Conservation (phyloP, 2,888 invertebrate species). For the Saturnia pavonia region DNA sequence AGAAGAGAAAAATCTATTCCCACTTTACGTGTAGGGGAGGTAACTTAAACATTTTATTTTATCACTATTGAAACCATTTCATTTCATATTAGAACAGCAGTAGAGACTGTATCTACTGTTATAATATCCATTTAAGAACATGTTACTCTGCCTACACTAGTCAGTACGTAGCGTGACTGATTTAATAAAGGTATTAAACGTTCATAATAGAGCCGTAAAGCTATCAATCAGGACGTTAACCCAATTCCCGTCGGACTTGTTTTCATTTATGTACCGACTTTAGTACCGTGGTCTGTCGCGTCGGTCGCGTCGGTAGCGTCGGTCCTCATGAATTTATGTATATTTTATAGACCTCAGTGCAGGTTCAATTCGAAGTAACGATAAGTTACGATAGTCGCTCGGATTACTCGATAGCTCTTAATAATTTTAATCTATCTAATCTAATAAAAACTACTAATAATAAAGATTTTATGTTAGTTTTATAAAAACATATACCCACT, state of each 20-base stretch:
- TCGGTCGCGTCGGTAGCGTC: not conserved
- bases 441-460: too few species aligned
- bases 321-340: not conserved
- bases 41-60: too few species aligned
- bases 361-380: not conserved
- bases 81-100: too few species aligned
- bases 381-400: not conserved
- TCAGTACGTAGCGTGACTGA: slow-evolving; percentile 1
- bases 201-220: slow-evolving; percentile 7
- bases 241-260: not conserved
- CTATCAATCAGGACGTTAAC: slow-evolving; percentile 9
- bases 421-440: too few species aligned
- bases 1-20: too few species aligned
- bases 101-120: too few species aligned
- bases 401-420: not conserved
- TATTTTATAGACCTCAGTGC: not conserved
- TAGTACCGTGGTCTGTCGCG: not conserved
- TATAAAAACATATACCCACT: too few species aligned
- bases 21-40: too few species aligned
- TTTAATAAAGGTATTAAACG: slow-evolving; percentile 10
- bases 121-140: not conserved
- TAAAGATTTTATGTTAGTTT: too few species aligned
- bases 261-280: slow-evolving; percentile 1
- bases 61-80: too few species aligned
- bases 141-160: not conserved